phyloP scores from a whole-genome alignment of 2,797 vertebrate genomes.

The Myoxocephalus aenaeus region DNA sequence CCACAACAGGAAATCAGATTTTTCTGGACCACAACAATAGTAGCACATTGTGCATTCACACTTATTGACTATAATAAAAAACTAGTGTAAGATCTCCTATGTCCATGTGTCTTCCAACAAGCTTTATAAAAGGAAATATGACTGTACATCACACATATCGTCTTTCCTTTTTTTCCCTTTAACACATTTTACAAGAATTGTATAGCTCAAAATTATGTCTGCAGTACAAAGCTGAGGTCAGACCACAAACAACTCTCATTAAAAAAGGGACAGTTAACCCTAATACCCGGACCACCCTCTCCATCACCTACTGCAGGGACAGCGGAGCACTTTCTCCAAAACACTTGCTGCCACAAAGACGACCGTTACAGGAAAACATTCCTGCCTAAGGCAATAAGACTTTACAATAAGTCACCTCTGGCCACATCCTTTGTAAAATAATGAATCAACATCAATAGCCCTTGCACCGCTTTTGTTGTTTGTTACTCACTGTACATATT shows the following conservation, averaged over 20 bases:
- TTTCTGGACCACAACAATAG: conserved; percentile 11
- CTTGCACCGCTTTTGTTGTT: too few relatives aligned
- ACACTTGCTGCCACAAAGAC: too few relatives aligned
- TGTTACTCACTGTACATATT: too few relatives aligned
- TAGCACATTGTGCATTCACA: conserved; percentile 25
- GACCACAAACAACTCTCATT: background rate
- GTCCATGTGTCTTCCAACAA: background rate
- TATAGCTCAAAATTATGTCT: background rate
- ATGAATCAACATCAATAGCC: too few relatives aligned
- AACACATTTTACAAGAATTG: background rate
- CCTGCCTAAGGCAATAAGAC: too few relatives aligned
- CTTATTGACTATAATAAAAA: conserved; percentile 29
- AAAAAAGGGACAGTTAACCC: too few relatives aligned
- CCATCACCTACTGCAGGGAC: too few relatives aligned
- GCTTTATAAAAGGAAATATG: background rate
- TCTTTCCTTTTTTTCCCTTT: conserved; percentile 11
- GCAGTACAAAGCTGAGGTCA: background rate
- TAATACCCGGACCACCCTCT: too few relatives aligned
- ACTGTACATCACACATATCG: background rate
- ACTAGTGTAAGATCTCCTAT: background rate
- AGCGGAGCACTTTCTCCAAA: too few relatives aligned
- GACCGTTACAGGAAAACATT: too few relatives aligned
- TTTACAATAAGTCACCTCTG: too few relatives aligned
- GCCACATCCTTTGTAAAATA: too few relatives aligned
- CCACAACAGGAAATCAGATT: conserved; percentile 22